Evolutionary conservation across 2,888 invertebrate genomes (phyloP), one percentile per base, ranked within the genome.

Genomic region (Apamea monoglypha): DNA sequence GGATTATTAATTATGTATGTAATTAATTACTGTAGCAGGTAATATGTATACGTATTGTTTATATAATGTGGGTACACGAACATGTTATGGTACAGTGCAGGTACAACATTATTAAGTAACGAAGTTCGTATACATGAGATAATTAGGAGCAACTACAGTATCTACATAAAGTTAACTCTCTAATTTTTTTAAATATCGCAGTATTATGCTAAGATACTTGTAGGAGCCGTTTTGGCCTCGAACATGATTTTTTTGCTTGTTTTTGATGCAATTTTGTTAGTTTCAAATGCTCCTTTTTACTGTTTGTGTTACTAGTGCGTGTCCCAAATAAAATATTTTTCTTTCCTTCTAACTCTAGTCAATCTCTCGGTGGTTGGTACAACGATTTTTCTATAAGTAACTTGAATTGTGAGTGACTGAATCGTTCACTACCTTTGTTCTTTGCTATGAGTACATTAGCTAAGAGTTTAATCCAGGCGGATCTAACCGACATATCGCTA

Each of bases 61-160:
- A 84, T 68, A 18, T 84, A 86, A 83, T 70, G n/a, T 36, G 16
- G 61, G 63, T 63, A 81, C 59, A 86, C 75, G 75, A 83, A 67
- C 66, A 40, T 50, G 73, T 86, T 81, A 81, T 69, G 72, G 44
- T 83, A 85, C 63, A 47, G 29, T 56, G 85, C 18, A 29, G 40
- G 47, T 74, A 85, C 44, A 64, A 72, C 50, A 75, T 56, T 44
- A 74, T 73, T 64, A 75, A 56, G 67, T 85, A 81, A 74, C 36
- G 18, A 29, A 36, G 32, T 32, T 63, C 6, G 6, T 56, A 47
- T 32, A 61, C 44, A 69, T n/a, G 63, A 76, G 64, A 81, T 64
- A 56, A 50, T 16, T 70, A 61, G n/a, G 3, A 66, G 73, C 25
- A 76, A 53, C n/a, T 40, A 18, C 7, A n/a, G 4, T 56, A 40